These are phyloP conservation scores for Chrysolina oricalcia DNA, from an alignment of 2,888 invertebrate species.

Conservation along the genomic window DNA sequence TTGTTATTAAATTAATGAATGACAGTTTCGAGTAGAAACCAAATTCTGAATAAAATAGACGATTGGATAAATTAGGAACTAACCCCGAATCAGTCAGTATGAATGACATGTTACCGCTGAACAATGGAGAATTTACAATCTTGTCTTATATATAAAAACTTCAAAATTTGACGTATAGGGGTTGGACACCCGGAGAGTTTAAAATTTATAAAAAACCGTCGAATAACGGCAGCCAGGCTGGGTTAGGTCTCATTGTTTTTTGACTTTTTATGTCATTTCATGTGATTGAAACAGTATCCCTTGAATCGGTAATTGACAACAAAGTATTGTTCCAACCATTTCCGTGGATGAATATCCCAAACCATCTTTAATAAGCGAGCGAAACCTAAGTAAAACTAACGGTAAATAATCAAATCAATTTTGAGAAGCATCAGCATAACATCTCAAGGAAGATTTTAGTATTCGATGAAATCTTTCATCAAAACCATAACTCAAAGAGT, in stretches of 20 bases:
- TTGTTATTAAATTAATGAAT: too few species aligned
- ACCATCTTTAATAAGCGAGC: too few species aligned
- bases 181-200: slow-evolving; percentile 55
- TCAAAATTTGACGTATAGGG: slow-evolving; percentile 56
- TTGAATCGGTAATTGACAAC: slow-evolving; percentile 60
- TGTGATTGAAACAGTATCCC: slow-evolving; percentile 60
- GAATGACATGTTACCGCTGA: slow-evolving; percentile 32
- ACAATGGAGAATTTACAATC: slow-evolving; percentile 37
- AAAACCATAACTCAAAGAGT: too few species aligned
- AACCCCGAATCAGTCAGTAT: slow-evolving; percentile 19
- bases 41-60: neutral
- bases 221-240: slow-evolving; percentile 46
- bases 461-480: too few species aligned
- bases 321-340: too few species aligned
- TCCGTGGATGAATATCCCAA: too few species aligned
- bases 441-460: too few species aligned
- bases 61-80: neutral
- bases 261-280: slow-evolving; percentile 62
- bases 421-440: too few species aligned
- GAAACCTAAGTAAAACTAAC: too few species aligned
- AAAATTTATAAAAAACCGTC: slow-evolving; percentile 54
- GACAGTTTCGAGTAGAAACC: too few species aligned
- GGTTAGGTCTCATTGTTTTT: slow-evolving; percentile 55
- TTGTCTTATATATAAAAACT: slow-evolving; percentile 37
- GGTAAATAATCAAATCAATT: too few species aligned